Conservation (phyloP, 2,797 vertebrate species). For the Oreochromis grahami region DNA sequence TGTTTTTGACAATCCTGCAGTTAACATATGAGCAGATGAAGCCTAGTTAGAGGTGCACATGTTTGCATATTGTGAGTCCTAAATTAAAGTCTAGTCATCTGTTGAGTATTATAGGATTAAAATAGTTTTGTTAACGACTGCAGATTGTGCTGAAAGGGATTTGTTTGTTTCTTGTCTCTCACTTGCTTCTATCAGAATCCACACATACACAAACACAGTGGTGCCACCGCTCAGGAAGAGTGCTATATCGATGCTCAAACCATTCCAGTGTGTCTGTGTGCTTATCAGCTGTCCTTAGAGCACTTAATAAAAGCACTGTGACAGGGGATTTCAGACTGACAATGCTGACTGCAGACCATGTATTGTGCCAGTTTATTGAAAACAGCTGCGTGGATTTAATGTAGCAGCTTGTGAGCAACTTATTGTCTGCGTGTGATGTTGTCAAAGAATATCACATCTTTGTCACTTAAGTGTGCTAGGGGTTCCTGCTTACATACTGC, state of each 20-base stretch:
- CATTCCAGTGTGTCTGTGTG: not conserved
- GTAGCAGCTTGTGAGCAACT: not conserved
- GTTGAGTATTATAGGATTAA: conserved; percentile 57
- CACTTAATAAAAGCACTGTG: not conserved
- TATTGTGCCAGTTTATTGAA: conserved; percentile 4
- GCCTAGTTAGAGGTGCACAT: conserved; percentile 13
- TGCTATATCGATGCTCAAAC: not conserved
- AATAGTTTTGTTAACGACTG: conserved; percentile 38
- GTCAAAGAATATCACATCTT: not conserved
- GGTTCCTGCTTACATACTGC: not conserved
- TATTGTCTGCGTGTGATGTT: not conserved
- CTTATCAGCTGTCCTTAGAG: conserved; percentile 38
- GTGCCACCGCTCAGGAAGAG: not conserved
- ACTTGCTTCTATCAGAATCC: not conserved
- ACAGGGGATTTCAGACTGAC: conserved; percentile 15
- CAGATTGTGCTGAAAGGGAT: conserved; percentile 34
- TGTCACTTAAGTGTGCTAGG: not conserved
- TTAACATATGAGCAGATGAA: conserved; percentile 18
- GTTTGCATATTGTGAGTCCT: conserved; percentile 5
- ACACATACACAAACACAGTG: not conserved
- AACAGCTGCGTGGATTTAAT: not conserved
- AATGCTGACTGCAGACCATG: conserved; percentile 6
- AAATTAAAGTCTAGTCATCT: conserved; percentile 55
- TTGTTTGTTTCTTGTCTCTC: conserved; percentile 19
- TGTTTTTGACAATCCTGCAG: not conserved